Evolutionary conservation across 2,113 vertebrate genomes (phyloP), one percentile per base, ranked within the genome.

Genomic region (Calidris pygmaea): DNA sequence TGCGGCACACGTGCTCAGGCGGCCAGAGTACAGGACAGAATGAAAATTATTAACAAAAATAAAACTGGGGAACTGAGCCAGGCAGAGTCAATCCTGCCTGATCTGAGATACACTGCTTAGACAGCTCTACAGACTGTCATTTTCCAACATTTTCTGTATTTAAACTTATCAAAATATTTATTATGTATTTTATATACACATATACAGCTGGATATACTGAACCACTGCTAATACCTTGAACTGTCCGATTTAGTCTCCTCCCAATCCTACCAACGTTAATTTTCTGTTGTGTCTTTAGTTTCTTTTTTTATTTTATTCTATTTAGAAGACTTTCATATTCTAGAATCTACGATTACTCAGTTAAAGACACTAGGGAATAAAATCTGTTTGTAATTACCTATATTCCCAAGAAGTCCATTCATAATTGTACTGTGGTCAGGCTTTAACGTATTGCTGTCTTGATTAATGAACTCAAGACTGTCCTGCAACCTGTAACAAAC

Each of bases 391-490:
- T 63, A 93, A 85, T 98, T 99, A 99, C 99, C 99, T 99, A 99
- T 99, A 98, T 99, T 99, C 87, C 98, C 99, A 85, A 99, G 98
- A 48, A 99, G 98, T 95, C 99, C 98, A 96, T 98, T 99, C 97
- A 98, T 97, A 93, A 98, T 98, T 47, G 98, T 98, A 97, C 98
- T 99, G 93, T 99, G 99, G 97, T 99, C 99, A 77, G 99, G 98
- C 96, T 98, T 98, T 86, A 99, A 94, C 3, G 99, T 98, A 95
- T 98, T 99, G 83, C 98, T 98, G 93, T 99, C 99, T 91, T 99
- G 99, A 96, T 98, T 99, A 91, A 99, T 99, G 97, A 99, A 99
- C 98, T 99, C 99, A 89, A 99, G 98, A 97, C 99, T 99, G 97
- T 99, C 99, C 96, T 99, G 99, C 92, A 99, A 98, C 97, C 99